Evolutionary conservation across 2,113 vertebrate species (phyloP).

Genomic region (Nothocercus julius): DNA sequence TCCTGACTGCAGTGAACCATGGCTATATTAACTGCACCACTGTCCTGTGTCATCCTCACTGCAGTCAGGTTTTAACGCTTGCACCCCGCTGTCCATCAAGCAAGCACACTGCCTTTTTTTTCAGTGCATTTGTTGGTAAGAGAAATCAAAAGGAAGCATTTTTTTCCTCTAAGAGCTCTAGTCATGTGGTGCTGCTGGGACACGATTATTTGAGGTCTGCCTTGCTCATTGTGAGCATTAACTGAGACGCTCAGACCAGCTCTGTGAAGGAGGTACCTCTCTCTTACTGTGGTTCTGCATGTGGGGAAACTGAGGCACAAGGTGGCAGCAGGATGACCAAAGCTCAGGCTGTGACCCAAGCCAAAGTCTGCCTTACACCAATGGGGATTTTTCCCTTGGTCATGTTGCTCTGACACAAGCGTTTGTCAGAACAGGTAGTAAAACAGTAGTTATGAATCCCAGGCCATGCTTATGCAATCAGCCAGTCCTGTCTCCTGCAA

Average conservation of each 20-base stretch:
- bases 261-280: neutral
- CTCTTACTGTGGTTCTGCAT: neutral
- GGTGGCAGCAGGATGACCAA: neutral
- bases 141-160: neutral
- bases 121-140: neutral
- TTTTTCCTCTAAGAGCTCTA: neutral
- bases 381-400: neutral
- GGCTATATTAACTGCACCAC: neutral
- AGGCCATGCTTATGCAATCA: neutral
- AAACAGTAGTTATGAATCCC: neutral
- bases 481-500: neutral
- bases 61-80: neutral
- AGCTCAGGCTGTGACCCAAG: neutral
- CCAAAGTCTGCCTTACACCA: neutral
- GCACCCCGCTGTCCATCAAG: neutral
- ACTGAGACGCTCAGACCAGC: neutral
- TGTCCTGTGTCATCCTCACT: neutral
- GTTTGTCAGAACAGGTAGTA: neutral
- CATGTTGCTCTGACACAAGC: neutral
- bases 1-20: neutral
- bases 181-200: neutral
- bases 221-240: neutral
- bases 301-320: neutral
- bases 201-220: rapidly evolving
- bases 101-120: neutral